Percentiles rank a stretch among this genome's conserved stretches.
Evolutionary conservation across 2,113 vertebrate genomes (phyloP).

Genomic region (Cacatua alba): DNA sequence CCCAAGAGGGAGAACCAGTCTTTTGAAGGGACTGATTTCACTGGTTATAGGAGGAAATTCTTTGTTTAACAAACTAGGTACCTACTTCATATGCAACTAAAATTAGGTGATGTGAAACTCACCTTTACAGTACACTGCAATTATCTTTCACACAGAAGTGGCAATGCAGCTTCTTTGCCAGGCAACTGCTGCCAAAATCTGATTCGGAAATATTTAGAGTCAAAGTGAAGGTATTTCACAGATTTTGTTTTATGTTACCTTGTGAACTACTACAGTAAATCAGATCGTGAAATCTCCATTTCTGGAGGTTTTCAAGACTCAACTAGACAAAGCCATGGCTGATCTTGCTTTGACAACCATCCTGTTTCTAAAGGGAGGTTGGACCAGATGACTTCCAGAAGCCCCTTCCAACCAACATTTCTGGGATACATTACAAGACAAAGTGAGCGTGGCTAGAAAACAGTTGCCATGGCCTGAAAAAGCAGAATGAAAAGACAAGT

Average conservation of each 20-base stretch:
- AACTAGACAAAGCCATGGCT: neutral
- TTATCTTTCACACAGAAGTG: neutral
- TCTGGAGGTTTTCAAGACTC: constrained; percentile 2
- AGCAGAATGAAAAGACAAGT: neutral
- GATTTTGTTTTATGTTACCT: neutral
- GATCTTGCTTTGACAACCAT: constrained; percentile 21
- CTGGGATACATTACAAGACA: neutral
- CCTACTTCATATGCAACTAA: neutral
- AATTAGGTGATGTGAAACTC: neutral
- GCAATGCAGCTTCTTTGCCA: neutral
- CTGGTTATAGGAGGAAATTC: neutral
- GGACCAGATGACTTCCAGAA: neutral
- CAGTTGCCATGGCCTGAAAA: neutral
- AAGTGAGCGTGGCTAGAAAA: neutral
- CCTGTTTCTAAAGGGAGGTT: neutral
- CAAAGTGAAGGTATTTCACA: neutral
- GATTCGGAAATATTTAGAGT: neutral
- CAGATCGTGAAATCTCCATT: neutral
- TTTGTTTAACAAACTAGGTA: neutral
- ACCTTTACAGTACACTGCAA: neutral
- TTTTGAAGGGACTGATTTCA: neutral
- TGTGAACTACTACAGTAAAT: neutral
- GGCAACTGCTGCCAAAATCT: neutral
- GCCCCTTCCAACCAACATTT: neutral
- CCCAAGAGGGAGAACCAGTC: neutral